phyloP scores from a whole-genome alignment of 2,888 invertebrate genomes.

The Malacosoma neustria region DNA sequence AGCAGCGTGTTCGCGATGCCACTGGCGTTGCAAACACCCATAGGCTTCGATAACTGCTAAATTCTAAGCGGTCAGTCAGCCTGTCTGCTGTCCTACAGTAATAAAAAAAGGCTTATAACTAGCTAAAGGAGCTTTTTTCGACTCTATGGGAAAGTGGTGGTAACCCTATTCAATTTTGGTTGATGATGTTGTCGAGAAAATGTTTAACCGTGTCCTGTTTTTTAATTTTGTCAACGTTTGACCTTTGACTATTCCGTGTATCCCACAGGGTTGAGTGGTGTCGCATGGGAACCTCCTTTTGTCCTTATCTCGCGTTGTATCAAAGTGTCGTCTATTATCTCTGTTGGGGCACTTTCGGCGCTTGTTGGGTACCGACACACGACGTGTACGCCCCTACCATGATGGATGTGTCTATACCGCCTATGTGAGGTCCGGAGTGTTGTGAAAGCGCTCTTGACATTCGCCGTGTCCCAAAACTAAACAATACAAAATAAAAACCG shows the following conservation, averaged over 20 bases:
- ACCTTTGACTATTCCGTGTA: slow-evolving; percentile 46
- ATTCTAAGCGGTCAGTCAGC: too few species aligned
- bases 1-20: too few species aligned
- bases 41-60: too few species aligned
- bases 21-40: too few species aligned
- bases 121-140: too few species aligned
- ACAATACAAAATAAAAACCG: neutral
- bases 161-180: too few species aligned
- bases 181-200: too few species aligned
- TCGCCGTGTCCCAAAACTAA: neutral
- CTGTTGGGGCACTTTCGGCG: slow-evolving; percentile 59
- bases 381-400: slow-evolving; percentile 55
- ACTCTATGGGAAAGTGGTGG: too few species aligned
- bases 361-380: slow-evolving; percentile 57
- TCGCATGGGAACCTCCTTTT: slow-evolving; percentile 62
- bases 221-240: slow-evolving; percentile 48
- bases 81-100: too few species aligned
- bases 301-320: slow-evolving; percentile 66
- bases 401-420: slow-evolving; percentile 57
- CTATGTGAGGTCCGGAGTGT: slow-evolving; percentile 44
- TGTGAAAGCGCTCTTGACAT: slow-evolving; percentile 30
- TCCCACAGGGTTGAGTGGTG: slow-evolving; percentile 35
- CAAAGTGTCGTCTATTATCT: slow-evolving; percentile 71
- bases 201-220: slow-evolving; percentile 11
- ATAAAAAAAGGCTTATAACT: too few species aligned